phyloP scores from a whole-genome alignment of 2,888 invertebrate genomes.

The Campoplex capitator region DNA sequence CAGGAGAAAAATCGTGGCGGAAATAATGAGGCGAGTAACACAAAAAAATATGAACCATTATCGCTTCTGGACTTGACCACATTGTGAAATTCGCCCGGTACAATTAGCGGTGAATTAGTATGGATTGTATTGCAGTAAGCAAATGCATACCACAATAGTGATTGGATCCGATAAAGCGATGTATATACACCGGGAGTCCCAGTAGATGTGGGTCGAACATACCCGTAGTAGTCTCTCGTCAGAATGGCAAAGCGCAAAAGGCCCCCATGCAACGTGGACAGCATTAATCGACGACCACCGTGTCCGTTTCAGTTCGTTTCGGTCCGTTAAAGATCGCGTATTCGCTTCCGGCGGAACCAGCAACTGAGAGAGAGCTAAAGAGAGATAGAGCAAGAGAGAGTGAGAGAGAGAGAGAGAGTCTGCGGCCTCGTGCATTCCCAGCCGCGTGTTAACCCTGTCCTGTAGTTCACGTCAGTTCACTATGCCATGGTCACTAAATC shows the following conservation, averaged over 20 bases:
- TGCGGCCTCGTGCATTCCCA: conserved; percentile 58
- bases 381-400: conserved; percentile 1
- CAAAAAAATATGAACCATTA: not conserved
- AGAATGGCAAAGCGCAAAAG: conserved; percentile 68
- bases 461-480: conserved; percentile 53
- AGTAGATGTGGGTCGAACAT: conserved; percentile 45
- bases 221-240: conserved; percentile 40
- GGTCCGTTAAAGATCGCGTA: conserved; percentile 74
- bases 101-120: conserved; percentile 9
- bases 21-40: not conserved
- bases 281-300: conserved; percentile 75
- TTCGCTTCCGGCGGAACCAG: conserved; percentile 76
- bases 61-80: not conserved
- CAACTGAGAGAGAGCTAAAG: not conserved
- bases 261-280: conserved; percentile 61
- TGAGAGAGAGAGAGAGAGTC: conserved; percentile 60
- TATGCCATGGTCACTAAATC: conserved; percentile 42
- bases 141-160: conserved; percentile 12
- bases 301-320: conserved; percentile 75
- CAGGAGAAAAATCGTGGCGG: not conserved
- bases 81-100: not conserved
- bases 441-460: conserved; percentile 56
- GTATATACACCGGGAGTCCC: not conserved
- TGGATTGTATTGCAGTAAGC: conserved; percentile 10
- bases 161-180: not conserved